These are phyloP conservation scores for Spheniscus mendiculus DNA, from an alignment of 2,113 vertebrate species.

Conservation along the genomic window DNA sequence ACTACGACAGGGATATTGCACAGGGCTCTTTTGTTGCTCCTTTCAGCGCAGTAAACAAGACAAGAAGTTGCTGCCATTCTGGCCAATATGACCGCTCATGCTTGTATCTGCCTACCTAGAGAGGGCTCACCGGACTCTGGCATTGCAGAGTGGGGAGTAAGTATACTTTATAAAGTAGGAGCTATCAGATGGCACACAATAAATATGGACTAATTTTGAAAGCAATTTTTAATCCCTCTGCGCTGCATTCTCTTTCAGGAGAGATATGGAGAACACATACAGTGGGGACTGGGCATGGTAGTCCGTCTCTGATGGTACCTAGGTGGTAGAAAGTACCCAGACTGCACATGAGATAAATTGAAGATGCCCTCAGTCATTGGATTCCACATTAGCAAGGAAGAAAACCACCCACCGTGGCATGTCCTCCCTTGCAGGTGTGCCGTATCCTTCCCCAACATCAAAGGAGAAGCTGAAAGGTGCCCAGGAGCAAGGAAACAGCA, in stretches of 20 bases:
- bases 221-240: not conserved
- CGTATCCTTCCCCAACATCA: not conserved
- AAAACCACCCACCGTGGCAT: fast-evolving
- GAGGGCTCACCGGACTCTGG: not conserved
- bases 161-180: not conserved
- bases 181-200: not conserved
- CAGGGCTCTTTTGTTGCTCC: not conserved
- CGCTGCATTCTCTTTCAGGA: not conserved
- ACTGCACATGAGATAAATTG: not conserved
- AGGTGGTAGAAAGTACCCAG: not conserved
- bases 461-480: not conserved
- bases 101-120: not conserved
- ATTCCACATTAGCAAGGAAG: not conserved
- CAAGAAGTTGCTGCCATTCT: not conserved
- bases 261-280: not conserved
- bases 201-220: not conserved
- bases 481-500: not conserved
- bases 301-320: not conserved
- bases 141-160: not conserved
- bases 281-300: not conserved
- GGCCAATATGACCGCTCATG: not conserved
- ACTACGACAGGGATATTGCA: not conserved
- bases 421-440: not conserved
- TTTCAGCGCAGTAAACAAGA: not conserved
- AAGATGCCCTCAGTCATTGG: not conserved